phyloP scores from a whole-genome alignment of 2,113 vertebrate species.

The Vimba vimba region DNA sequence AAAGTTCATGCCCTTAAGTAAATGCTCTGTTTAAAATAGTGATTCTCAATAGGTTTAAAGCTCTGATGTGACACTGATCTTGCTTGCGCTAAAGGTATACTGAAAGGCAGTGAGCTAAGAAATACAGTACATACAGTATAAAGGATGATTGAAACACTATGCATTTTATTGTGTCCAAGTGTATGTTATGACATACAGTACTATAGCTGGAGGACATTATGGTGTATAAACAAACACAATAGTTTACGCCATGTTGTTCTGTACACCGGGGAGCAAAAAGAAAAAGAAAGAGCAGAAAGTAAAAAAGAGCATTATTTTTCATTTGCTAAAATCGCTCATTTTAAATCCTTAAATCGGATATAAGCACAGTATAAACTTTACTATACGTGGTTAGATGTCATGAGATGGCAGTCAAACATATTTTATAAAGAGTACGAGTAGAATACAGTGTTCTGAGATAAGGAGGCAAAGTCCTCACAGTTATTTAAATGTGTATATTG shows the following conservation, averaged over 20 bases:
- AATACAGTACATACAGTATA: not conserved
- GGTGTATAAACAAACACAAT: conserved; percentile 3
- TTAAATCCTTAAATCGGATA: not conserved
- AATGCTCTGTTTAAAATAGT: conserved; percentile 44
- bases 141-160: not conserved
- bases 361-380: not conserved
- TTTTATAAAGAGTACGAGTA: too few species aligned
- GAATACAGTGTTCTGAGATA: too few species aligned
- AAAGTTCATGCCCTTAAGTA: conserved; percentile 47
- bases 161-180: not conserved
- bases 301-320: not conserved
- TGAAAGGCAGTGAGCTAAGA: not conserved
- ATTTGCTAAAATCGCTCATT: not conserved
- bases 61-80: conserved; percentile 31
- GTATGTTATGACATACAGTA: not conserved
- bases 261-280: not conserved
- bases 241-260: not conserved
- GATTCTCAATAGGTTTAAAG: conserved; percentile 32
- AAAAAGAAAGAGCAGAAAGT: too few species aligned
- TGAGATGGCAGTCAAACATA: not conserved
- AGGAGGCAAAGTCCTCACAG: too few species aligned
- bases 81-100: not conserved
- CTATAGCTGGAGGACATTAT: not conserved
- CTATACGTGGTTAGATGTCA: not conserved
- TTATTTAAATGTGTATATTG: too few species aligned